Conservation (phyloP, 2,113 vertebrate species). For the Tetrax tetrax region DNA sequence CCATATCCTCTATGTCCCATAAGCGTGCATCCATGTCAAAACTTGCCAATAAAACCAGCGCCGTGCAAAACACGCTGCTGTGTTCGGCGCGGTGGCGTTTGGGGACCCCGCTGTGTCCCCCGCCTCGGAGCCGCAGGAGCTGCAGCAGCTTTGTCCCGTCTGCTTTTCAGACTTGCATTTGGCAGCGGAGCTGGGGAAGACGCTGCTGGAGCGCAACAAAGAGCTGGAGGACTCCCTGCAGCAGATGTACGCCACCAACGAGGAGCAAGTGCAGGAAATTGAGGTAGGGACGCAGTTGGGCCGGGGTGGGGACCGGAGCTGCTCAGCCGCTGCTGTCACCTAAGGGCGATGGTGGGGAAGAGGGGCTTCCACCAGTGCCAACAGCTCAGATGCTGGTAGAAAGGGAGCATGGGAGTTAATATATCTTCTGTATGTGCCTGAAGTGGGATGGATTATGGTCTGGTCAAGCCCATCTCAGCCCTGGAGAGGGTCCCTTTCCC, state of each 20-base stretch:
- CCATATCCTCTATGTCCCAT: background rate
- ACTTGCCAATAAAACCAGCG: background rate
- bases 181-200: conserved; percentile 95
- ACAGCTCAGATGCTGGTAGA: background rate
- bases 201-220: conserved; percentile 94
- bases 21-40: background rate
- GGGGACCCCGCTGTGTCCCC: background rate
- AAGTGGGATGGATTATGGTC: background rate
- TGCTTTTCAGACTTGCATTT: conserved; percentile 85
- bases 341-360: background rate
- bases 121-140: rapidly evolving
- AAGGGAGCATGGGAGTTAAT: background rate
- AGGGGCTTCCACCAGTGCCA: background rate
- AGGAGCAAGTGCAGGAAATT: conserved; percentile 97
- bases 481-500: background rate
- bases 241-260: conserved; percentile 95
- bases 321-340: rapidly evolving
- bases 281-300: conserved; percentile 75
- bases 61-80: background rate
- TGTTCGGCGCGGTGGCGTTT: rapidly evolving
- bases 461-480: background rate
- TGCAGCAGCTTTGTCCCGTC: background rate
- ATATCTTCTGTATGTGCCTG: background rate
- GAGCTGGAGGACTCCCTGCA: conserved; percentile 96
- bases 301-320: background rate